Conservation (phyloP, 2,888 invertebrate genomes). For the Aleiodes leptofemur region DNA sequence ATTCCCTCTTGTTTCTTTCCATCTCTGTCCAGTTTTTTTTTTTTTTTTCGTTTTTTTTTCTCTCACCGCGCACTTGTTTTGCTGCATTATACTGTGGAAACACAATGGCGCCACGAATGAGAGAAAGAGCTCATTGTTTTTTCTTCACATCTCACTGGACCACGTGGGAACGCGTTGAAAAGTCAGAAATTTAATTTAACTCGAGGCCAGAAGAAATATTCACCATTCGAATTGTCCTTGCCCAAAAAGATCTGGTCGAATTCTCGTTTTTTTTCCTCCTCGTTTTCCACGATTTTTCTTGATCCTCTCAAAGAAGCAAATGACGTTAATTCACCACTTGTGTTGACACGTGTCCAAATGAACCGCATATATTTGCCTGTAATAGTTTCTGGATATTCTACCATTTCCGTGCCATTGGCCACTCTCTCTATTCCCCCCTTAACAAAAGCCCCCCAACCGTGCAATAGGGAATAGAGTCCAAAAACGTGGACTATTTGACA, state of each 20-base stretch:
- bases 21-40: slow-evolving; percentile 29
- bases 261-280: background rate
- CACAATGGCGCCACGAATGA: slow-evolving; percentile 38
- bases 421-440: slow-evolving; percentile 28
- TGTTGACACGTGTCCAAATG: slow-evolving; percentile 69
- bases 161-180: slow-evolving; percentile 66
- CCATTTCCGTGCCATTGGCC: slow-evolving; percentile 58
- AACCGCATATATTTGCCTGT: slow-evolving; percentile 62
- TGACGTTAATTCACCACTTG: slow-evolving; percentile 68
- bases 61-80: slow-evolving; percentile 68
- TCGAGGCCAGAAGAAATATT: background rate
- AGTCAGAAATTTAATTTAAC: slow-evolving; percentile 24
- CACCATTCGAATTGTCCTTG: background rate
- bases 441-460: background rate
- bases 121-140: slow-evolving; percentile 22
- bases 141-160: slow-evolving; percentile 60
- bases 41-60: slow-evolving; percentile 44
- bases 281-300: slow-evolving; percentile 30
- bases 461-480: slow-evolving; percentile 5
- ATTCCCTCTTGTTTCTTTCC: slow-evolving; percentile 29
- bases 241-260: too few species aligned
- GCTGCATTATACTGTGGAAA: slow-evolving; percentile 13
- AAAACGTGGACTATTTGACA: slow-evolving; percentile 54
- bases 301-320: slow-evolving; percentile 59
- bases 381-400: slow-evolving; percentile 65